Conservation (phyloP, 2,797 vertebrate genomes). For the Scleropages formosus region DNA sequence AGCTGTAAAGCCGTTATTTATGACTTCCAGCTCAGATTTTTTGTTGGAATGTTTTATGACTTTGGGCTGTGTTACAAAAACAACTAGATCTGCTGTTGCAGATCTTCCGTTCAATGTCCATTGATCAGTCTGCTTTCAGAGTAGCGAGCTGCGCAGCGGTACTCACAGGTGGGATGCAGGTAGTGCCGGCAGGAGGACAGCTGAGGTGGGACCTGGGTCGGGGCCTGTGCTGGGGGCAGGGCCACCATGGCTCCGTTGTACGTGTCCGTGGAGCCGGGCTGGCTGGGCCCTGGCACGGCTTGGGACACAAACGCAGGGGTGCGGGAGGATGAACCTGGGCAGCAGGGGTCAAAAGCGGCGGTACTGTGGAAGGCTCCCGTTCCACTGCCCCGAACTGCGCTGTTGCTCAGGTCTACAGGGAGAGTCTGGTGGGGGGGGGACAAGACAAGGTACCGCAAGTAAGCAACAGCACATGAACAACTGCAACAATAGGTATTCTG, state of each 20-base stretch:
- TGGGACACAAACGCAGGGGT: conserved; percentile 84
- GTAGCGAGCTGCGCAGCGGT: background rate
- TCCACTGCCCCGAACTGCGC: conserved; percentile 79
- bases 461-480: too few species aligned
- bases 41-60: background rate
- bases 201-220: conserved; percentile 56
- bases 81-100: too few species aligned
- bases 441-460: conserved; percentile 26
- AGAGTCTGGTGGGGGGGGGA: conserved; percentile 78
- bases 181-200: conserved; percentile 92
- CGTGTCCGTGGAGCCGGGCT: conserved; percentile 78
- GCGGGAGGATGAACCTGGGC: conserved; percentile 88
- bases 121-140: too few species aligned
- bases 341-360: conserved; percentile 96
- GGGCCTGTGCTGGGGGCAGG: conserved; percentile 62
- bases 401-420: conserved; percentile 95
- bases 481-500: too few species aligned
- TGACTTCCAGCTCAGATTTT: background rate
- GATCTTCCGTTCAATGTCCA: too few species aligned
- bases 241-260: conserved; percentile 79
- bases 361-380: conserved; percentile 83
- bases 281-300: conserved; percentile 80
- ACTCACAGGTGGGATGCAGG: conserved; percentile 74
- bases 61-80: too few species aligned
- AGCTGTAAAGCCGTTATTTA: background rate